These are phyloP conservation scores for Apocheima hispidaria DNA, from an alignment of 2,888 invertebrate species.

Conservation along the genomic window DNA sequence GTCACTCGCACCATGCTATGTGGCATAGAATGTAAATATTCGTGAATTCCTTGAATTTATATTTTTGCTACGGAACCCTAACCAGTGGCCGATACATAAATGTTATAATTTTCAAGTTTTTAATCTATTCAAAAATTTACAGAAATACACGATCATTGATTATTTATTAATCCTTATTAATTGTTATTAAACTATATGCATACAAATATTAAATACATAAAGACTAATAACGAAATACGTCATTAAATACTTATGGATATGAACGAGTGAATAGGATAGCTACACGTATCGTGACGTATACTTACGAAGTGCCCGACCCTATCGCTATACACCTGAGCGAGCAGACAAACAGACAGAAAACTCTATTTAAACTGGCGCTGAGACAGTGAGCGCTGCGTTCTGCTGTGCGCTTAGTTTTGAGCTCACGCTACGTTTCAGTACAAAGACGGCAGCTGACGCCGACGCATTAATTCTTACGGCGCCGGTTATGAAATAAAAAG, in stretches of 20 bases:
- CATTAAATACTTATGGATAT: constrained; percentile 24
- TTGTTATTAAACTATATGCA: constrained; percentile 4
- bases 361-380: constrained; percentile 60
- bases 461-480: too few species aligned
- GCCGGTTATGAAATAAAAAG: too few species aligned
- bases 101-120: neutral
- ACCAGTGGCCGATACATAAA: neutral
- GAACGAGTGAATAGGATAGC: constrained; percentile 34
- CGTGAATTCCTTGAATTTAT: neutral
- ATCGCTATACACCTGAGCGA: constrained; percentile 79
- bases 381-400: constrained; percentile 12
- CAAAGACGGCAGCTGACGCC: too few species aligned
- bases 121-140: neutral
- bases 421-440: neutral
- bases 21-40: too few species aligned
- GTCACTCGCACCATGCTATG: too few species aligned
- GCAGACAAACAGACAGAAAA: constrained; percentile 77
- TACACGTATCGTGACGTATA: constrained; percentile 62
- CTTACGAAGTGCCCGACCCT: constrained; percentile 73
- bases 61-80: constrained; percentile 6
- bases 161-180: constrained; percentile 1
- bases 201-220: constrained; percentile 4
- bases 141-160: constrained; percentile 12
- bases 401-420: neutral
- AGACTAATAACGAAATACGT: constrained; percentile 1